Evolutionary conservation across 2,888 invertebrate species (phyloP).

Genomic region (Stegana nigrithorax): DNA sequence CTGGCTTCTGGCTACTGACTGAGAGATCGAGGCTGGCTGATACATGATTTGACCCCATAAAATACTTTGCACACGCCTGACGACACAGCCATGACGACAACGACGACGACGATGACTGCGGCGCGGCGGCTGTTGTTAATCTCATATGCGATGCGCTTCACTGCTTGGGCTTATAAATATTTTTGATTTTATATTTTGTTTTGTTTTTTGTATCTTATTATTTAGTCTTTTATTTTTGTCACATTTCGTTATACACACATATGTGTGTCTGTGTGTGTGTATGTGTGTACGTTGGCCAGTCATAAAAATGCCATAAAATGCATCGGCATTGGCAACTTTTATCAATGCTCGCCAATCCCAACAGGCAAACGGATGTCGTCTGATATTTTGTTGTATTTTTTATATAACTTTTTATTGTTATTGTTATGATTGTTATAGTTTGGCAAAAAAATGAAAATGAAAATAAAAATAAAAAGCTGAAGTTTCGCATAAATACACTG

Average conservation of each 20-base stretch:
- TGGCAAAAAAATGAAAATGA: no score
- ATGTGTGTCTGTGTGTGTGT: constrained; percentile 56
- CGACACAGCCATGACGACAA: no score
- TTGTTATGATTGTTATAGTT: no score
- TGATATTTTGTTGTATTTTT: no score
- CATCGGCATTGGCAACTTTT: constrained; percentile 56
- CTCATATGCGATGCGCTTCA: no score
- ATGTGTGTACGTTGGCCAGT: constrained; percentile 50
- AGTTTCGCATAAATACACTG: not conserved
- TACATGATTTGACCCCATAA: constrained; percentile 46
- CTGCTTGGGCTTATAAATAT: no score
- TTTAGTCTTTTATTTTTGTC: not conserved
- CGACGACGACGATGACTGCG: no score
- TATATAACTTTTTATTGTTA: no score
- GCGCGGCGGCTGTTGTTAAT: no score
- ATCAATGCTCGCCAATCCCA: constrained; percentile 23
- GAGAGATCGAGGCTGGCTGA: constrained; percentile 5
- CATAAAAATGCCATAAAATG: constrained; percentile 60
- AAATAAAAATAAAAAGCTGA: not conserved
- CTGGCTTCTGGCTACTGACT: constrained; percentile 14
- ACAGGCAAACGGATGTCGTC: no score
- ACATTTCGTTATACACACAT: constrained; percentile 25
- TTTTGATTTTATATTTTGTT: constrained; percentile 44
- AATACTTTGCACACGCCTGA: constrained; percentile 19
- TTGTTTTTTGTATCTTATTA: constrained; percentile 44